Evolutionary conservation across 2,888 invertebrate species (phyloP), one percentile per base, ranked within the genome.

Genomic region (Scotopteryx bipunctaria): DNA sequence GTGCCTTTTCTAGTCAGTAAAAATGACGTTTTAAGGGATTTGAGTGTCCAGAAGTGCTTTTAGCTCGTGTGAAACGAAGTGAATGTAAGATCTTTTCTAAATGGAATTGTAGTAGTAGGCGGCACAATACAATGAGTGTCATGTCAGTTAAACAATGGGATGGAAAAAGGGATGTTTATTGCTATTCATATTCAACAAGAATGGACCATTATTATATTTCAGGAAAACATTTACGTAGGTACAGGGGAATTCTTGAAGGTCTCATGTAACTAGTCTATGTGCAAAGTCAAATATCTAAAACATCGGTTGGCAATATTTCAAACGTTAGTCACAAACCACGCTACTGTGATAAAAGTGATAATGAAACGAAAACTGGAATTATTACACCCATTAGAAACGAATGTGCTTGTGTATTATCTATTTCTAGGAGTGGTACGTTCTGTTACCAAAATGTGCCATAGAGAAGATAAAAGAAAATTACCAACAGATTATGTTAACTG

Each of bases 1-100:
- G 76, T 80, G 79, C 71, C 61, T 79, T 82, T 81, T 71, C 81
- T 76, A 78, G 79, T 79, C 52, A 56, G 43, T 69, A 69, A 69
- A 67, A 67, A 61, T 56, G 54, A 31, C 42, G 37, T 56, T 58
- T 55, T 55, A 54, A 53, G 46, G 44, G 48, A 49, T 49, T 55
- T 47, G 33, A 42, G 48, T 46, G 63, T 63, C 59, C 57, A 49
- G 55, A 61, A 59, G 57, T 15, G 55, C 49, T 53, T 59, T 58
- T 33, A 25, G 33, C 38, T 41, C 50, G 37, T 55, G 51, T 43
- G 49, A 50, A 45, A 44, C 42, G 35, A 35, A 35, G 36, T 36
- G 31, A 55, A 41, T 42, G 31, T 33, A 42, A 31, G 36, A 32
- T 53, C 38, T 46, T 50, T 45, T 45, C 17, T 47, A 40, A 43